A percentile compares a stretch with the other conserved stretches of the same genome.
phyloP scores from a whole-genome alignment of 2,797 vertebrate genomes.

The Orientallactaga sibirica region DNA sequence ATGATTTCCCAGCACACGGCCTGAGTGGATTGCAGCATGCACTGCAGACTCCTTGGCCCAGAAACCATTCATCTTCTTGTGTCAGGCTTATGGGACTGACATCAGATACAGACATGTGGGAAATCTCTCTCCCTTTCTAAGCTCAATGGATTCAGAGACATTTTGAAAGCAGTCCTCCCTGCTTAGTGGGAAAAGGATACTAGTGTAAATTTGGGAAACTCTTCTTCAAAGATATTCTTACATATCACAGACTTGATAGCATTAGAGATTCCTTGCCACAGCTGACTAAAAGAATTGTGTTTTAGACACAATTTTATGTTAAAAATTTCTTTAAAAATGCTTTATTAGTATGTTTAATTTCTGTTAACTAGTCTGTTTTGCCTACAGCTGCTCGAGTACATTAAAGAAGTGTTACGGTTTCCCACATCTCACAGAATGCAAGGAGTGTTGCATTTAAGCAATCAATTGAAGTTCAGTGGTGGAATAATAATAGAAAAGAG shows the following conservation, averaged over 20 bases:
- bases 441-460: neutral
- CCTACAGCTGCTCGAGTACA: neutral
- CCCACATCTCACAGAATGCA: neutral
- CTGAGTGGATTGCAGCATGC: neutral
- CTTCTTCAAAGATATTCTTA: conserved; percentile 26
- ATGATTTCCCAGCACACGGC: neutral
- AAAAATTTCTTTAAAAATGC: neutral
- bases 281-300: conserved; percentile 20
- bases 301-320: conserved; percentile 21
- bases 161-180: conserved; percentile 21
- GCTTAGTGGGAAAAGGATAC: conserved; percentile 3
- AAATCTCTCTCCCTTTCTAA: conserved; percentile 46
- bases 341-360: conserved; percentile 51
- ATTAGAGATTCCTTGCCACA: neutral
- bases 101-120: conserved; percentile 40
- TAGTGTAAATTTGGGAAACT: conserved; percentile 32
- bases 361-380: conserved; percentile 23
- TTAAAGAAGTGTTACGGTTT: neutral
- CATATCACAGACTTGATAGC: neutral
- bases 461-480: neutral
- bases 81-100: conserved; percentile 54
- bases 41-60: conserved; percentile 55
- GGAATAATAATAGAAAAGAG: neutral
- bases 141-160: conserved; percentile 51
- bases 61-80: conserved; percentile 56